phyloP scores from a whole-genome alignment of 2,888 invertebrate genomes.

The Cephus runcator region DNA sequence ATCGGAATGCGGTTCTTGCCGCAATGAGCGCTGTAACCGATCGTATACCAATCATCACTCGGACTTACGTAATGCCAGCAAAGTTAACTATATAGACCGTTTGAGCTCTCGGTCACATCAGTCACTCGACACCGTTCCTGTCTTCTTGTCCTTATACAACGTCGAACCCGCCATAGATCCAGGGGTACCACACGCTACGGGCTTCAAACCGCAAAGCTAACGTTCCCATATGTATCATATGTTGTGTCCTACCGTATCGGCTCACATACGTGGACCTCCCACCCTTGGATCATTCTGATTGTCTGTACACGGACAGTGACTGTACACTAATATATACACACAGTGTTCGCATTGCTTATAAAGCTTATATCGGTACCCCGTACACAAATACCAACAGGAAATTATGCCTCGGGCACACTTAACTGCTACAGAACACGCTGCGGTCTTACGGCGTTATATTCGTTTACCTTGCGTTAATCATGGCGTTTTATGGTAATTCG shows the following conservation, averaged over 20 bases:
- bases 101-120: conserved; percentile 46
- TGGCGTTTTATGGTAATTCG: conserved; percentile 64
- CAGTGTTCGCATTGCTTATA: no score
- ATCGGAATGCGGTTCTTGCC: conserved; percentile 54
- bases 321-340: background rate
- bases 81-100: conserved; percentile 28
- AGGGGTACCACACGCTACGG: conserved; percentile 54
- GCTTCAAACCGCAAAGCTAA: conserved; percentile 63
- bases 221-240: conserved; percentile 66
- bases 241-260: conserved; percentile 49
- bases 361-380: no score
- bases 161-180: conserved; percentile 7
- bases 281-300: conserved; percentile 10
- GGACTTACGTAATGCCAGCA: conserved; percentile 34
- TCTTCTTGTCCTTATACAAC: conserved; percentile 6
- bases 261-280: conserved; percentile 11
- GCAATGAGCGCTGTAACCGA: conserved; percentile 56
- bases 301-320: background rate
- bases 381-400: conserved; percentile 33
- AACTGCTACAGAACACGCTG: conserved; percentile 60
- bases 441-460: conserved; percentile 62
- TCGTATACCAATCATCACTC: conserved; percentile 35
- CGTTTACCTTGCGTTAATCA: conserved; percentile 65
- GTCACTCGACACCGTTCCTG: conserved; percentile 43
- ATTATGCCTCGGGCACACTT: conserved; percentile 47